phyloP scores from a whole-genome alignment of 2,797 vertebrate genomes.

The Tapirus indicus region DNA sequence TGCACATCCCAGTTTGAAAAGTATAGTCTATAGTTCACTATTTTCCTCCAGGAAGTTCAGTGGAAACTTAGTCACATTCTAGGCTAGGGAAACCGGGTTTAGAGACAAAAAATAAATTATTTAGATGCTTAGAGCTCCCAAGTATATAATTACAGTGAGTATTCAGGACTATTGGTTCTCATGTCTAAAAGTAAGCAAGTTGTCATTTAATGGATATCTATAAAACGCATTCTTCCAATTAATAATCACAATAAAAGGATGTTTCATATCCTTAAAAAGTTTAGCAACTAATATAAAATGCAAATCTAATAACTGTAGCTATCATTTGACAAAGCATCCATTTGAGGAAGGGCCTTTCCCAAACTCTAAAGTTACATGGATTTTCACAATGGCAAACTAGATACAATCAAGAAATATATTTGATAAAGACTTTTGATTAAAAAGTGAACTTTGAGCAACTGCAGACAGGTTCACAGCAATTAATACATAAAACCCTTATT shows the following conservation, averaged over 20 bases:
- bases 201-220: conserved; percentile 44
- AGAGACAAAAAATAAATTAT: conserved; percentile 52
- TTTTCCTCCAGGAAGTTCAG: not conserved
- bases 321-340: not conserved
- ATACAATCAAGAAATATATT: not conserved
- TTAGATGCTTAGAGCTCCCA: not conserved
- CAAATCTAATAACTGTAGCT: not conserved
- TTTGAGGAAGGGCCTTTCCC: not conserved
- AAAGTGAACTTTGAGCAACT: not conserved
- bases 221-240: conserved; percentile 51
- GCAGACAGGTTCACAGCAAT: not conserved
- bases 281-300: conserved; percentile 62
- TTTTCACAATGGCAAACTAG: not conserved
- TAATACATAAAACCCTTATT: not conserved
- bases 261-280: conserved; percentile 41
- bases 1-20: not conserved
- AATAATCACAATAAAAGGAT: conserved; percentile 55
- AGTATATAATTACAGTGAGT: not conserved
- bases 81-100: not conserved
- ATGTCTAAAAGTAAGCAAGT: not conserved
- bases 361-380: not conserved
- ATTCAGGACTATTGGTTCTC: not conserved
- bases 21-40: not conserved
- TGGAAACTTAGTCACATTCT: conserved; percentile 22
- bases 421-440: not conserved